A percentile compares a stretch with the other conserved stretches of the same genome.
These are phyloP conservation scores for Neotragus moschatus DNA, from an alignment of 2,113 vertebrate species.

Conservation along the genomic window DNA sequence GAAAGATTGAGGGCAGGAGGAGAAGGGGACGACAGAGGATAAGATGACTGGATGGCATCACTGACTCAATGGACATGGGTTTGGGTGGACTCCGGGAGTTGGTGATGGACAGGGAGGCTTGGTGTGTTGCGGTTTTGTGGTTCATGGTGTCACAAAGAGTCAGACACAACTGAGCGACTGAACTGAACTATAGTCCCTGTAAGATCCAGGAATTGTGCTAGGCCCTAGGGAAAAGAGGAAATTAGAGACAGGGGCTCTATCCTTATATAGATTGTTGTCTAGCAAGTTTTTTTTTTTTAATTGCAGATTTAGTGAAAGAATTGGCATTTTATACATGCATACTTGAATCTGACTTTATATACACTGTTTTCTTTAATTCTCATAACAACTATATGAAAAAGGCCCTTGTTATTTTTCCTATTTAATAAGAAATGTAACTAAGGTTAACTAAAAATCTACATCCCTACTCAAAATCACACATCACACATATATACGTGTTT, in stretches of 20 bases:
- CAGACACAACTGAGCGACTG: fast-evolving
- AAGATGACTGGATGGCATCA: no score
- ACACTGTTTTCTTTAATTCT: neutral
- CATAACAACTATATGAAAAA: neutral
- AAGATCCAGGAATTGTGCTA: neutral
- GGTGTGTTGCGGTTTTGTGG: fast-evolving
- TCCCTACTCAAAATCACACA: neutral
- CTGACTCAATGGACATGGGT: no score
- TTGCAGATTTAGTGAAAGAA: neutral
- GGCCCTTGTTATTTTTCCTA: neutral
- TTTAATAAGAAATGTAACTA: neutral
- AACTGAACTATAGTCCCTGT: neutral
- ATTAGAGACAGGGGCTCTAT: neutral
- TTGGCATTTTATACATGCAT: neutral
- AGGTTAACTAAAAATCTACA: neutral
- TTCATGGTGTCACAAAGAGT: no score
- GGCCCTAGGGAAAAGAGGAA: neutral
- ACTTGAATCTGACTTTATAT: neutral
- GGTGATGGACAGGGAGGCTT: no score
- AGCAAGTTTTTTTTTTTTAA: neutral
- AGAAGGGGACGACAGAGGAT: no score
- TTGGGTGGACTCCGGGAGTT: no score
- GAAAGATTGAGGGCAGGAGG: no score
- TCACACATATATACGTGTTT: neutral
- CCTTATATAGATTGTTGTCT: neutral